Evolutionary conservation across 2,888 invertebrate genomes (phyloP).

Genomic region (Aleiodes leptofemur): DNA sequence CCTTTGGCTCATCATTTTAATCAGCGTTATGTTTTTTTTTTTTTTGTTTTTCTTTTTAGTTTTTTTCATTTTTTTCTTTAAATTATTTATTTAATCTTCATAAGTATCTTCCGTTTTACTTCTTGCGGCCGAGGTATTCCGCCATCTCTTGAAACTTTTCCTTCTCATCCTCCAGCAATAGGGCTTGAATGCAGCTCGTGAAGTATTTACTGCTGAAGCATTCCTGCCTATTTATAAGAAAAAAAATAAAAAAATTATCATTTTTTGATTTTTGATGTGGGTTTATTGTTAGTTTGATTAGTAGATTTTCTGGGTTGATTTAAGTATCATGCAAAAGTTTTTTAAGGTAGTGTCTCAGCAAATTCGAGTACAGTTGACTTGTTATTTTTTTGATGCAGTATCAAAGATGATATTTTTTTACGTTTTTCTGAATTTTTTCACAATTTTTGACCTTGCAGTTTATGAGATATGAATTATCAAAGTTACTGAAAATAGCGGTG

Average conservation of each 20-base stretch:
- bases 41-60: not conserved
- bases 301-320: slow-evolving; percentile 1
- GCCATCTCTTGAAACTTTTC: slow-evolving; percentile 87
- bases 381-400: too few relatives aligned
- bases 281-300: slow-evolving; percentile 44
- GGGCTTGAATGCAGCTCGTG: slow-evolving; percentile 88
- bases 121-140: slow-evolving; percentile 84
- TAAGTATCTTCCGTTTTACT: slow-evolving; percentile 66
- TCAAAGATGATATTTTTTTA: too few relatives aligned
- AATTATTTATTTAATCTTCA: slow-evolving; percentile 35
- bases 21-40: slow-evolving; percentile 14
- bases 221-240: slow-evolving; percentile 79
- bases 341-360: too few relatives aligned
- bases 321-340: not conserved
- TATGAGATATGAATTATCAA: too few relatives aligned
- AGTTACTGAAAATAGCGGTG: too few relatives aligned
- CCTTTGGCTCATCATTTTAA: slow-evolving; percentile 16
- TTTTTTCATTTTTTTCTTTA: slow-evolving; percentile 2
- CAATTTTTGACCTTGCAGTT: too few relatives aligned
- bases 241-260: slow-evolving; percentile 41
- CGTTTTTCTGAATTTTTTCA: too few relatives aligned
- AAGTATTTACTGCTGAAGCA: slow-evolving; percentile 89
- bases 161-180: slow-evolving; percentile 86
- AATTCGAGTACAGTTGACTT: too few relatives aligned
- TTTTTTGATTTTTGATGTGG: slow-evolving; percentile 24